Evolutionary conservation across 2,888 invertebrate species (phyloP).

Genomic region (Nephrotoma appendiculata): DNA sequence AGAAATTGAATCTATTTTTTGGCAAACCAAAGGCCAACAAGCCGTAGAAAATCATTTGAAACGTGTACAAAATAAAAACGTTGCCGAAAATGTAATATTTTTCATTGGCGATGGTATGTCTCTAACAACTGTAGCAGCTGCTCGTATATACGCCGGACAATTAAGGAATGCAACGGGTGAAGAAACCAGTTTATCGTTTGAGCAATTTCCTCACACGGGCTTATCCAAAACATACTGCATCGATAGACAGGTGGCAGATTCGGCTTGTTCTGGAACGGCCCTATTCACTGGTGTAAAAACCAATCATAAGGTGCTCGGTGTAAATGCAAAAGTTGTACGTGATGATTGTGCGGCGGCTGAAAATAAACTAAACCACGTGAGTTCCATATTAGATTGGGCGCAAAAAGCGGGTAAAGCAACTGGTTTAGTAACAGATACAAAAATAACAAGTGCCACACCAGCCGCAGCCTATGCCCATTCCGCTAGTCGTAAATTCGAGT

Average conservation of each 20-base stretch:
- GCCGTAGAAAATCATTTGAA: conserved; percentile 19
- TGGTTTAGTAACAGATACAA: conserved; percentile 60
- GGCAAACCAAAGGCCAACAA: neutral
- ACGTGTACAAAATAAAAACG: conserved; percentile 25
- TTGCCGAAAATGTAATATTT: conserved; percentile 62
- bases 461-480: conserved; percentile 44
- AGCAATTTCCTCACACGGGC: conserved; percentile 45
- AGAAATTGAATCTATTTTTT: neutral
- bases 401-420: conserved; percentile 39
- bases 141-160: conserved; percentile 49
- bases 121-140: conserved; percentile 48
- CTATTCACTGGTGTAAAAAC: conserved; percentile 55
- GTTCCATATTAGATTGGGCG: conserved; percentile 54
- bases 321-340: conserved; percentile 48
- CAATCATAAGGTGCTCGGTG: conserved; percentile 50
- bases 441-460: conserved; percentile 68
- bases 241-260: conserved; percentile 56
- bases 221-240: conserved; percentile 49
- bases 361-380: conserved; percentile 41
- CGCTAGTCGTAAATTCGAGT: conserved; percentile 44
- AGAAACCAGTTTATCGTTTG: conserved; percentile 43
- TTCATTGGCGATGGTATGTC: conserved; percentile 67
- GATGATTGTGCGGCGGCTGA: conserved; percentile 47
- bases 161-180: conserved; percentile 39
- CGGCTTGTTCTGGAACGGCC: conserved; percentile 58